Base-by-base conservation (phyloP, 2,113 vertebrate genomes). In the Rhegmatorhina hoffmannsi region DNA sequence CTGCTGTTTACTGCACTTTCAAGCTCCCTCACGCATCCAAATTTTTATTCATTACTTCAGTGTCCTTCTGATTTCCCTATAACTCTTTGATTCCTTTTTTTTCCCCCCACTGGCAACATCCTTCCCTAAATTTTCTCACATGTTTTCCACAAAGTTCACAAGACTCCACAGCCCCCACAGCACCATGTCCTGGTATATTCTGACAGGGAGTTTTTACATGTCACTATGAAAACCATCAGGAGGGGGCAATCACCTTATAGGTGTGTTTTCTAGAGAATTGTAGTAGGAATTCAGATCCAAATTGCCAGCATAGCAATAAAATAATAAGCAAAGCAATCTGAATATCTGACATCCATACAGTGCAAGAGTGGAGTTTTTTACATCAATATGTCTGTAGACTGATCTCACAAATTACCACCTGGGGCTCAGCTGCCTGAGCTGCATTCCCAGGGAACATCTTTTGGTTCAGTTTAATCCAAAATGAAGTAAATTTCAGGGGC, bases 81-180 rank as follows among this genome's bases (percentile, higher is more conserved):
- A 69, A 7, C 1, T 8, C 11, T 18, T 87, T 68, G 21, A 49
- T 8, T 19, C 5, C 7, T 66, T 47, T 40, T 60, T 24, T 4
- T 24, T 4, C 2, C 0, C 1, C 20, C 11, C 23, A 34, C 7
- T 13, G 19, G 7, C 15, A 56, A 21, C 9, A 40, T 19, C 9
- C 13, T 91, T 63, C 21, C 26, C 43, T n/a, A 21, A 18, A 25
- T 74, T 29, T 50, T 74, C 43, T 87, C 24, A 12, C 18, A 28
- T 2, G 15, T 36, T 31, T 87, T 47, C 33, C 55, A 53, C 16
- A 58, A 59, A 34, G n/a, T 23, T 74, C 49, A 47, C 36, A 58
- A 34, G 21, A 17, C 21, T 58, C 20, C 36, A 52, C 11, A 31
- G 13, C 29, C 40, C 43, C 79, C 38, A 46, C 19, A 26, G 2